Evolutionary conservation across 2,797 vertebrate species (phyloP), one percentile per base, ranked within the genome.

Genomic region (Mus minutoides): DNA sequence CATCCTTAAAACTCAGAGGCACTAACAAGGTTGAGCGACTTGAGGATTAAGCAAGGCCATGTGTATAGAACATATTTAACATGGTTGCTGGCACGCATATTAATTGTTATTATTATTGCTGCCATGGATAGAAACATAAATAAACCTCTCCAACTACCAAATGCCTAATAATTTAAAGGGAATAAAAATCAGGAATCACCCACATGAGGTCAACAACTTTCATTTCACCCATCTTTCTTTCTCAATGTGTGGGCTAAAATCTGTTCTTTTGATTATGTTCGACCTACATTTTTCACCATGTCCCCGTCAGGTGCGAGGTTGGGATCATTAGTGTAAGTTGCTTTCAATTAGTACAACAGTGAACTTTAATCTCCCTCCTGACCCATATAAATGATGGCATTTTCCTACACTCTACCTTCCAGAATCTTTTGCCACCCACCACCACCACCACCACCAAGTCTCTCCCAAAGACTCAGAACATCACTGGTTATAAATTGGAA

Each of bases 201-300:
- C 83, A 89, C 86, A 88, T 0, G 9, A 93, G 71, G 71, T 14
- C 21, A 6, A 79, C 37, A 16, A 52, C 84, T 87, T 96, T 73
- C n/a, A 82, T 40, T 87, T 86, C 90, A 37, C 29, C 52, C 22
- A 34, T 60, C 40, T 31, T 31, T 54, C 89, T 77, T 91, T 91
- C 80, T 91, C 71, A 46, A 34, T 54, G 76, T 2, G 24, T 1
- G 7, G 54, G n/a, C 73, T 83, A 83, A 85, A 93, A 84, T n/a
- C 82, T 88, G 34, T 78, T 78, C 85, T 97, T 95, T 91, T 92
- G 88, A 94, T 89, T 92, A 67, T 79, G 46, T 69, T 90, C 49
- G 93, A 75, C 37, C 89, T 78, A 64, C 43, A 31, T 90, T 58
- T 93, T 77, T 79, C 90, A 90, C 80, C 88, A 62, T 56, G 71